Percentiles rank a stretch among this genome's conserved stretches.
These are phyloP conservation scores for Empis livida DNA, from an alignment of 2,888 invertebrate species.

Conservation along the genomic window DNA sequence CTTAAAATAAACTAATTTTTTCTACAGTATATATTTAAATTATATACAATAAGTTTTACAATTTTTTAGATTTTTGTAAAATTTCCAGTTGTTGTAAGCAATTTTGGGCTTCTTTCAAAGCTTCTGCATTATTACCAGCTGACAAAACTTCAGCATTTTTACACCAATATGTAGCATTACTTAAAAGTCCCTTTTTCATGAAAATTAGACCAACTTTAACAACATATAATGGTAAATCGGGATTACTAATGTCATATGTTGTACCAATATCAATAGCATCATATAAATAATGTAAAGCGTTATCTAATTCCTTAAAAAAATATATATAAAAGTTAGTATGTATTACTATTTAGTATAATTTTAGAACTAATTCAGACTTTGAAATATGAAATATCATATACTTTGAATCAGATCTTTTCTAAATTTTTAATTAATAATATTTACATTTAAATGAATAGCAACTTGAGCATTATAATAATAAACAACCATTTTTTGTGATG, in stretches of 20 bases:
- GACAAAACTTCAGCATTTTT: conserved; percentile 28
- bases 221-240: conserved; percentile 35
- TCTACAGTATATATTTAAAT: too few species aligned
- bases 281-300: conserved; percentile 32
- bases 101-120: conserved; percentile 8
- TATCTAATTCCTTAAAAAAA: conserved; percentile 23
- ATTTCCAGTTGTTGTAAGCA: conserved; percentile 11
- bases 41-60: neutral
- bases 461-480: conserved; percentile 33
- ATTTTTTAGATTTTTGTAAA: conserved; percentile 1
- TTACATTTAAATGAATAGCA: conserved; percentile 11
- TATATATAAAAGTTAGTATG: neutral
- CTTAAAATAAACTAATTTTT: too few species aligned
- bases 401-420: too few species aligned
- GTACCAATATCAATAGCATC: conserved; percentile 36
- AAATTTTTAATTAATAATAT: too few species aligned
- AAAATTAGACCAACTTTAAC: conserved; percentile 34
- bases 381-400: too few species aligned
- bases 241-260: conserved; percentile 28
- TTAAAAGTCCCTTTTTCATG: conserved; percentile 25
- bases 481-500: conserved; percentile 38
- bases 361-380: neutral
- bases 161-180: conserved; percentile 30
- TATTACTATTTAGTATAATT: neutral
- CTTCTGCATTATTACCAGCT: conserved; percentile 8